phyloP scores from a whole-genome alignment of 2,113 vertebrate genomes.

The Gasterosteus nipponicus region DNA sequence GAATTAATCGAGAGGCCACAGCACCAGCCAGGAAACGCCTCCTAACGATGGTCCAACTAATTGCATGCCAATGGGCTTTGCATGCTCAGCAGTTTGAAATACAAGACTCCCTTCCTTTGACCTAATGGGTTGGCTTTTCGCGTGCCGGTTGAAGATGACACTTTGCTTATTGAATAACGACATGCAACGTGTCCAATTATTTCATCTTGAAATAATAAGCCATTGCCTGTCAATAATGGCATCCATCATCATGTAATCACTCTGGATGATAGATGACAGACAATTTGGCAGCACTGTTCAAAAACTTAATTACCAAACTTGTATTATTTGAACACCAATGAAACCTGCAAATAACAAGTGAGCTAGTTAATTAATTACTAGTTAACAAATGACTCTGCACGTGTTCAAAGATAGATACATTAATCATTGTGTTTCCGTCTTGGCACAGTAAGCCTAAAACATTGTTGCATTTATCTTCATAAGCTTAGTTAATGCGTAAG shows the following conservation, averaged over 20 bases:
- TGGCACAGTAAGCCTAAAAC: not conserved
- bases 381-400: conserved; percentile 16
- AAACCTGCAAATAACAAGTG: not conserved
- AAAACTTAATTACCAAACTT: conserved; percentile 27
- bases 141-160: conserved; percentile 48
- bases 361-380: conserved; percentile 5
- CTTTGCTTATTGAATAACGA: conserved; percentile 56
- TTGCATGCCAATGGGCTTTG: conserved; percentile 71
- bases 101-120: conserved; percentile 32
- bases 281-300: conserved; percentile 16
- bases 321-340: conserved; percentile 28
- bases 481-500: not conserved
- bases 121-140: conserved; percentile 58
- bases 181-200: conserved; percentile 50
- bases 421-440: not conserved
- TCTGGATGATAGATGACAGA: not conserved
- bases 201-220: conserved; percentile 41
- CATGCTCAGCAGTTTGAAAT: conserved; percentile 71
- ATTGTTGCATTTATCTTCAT: not conserved
- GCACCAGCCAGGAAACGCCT: conserved; percentile 54
- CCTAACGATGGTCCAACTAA: conserved; percentile 68
- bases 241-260: conserved; percentile 19
- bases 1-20: conserved; percentile 62
- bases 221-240: conserved; percentile 42
- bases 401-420: conserved; percentile 5